These are phyloP conservation scores for Diadophis punctatus DNA, from an alignment of 2,113 vertebrate species.

Conservation along the genomic window DNA sequence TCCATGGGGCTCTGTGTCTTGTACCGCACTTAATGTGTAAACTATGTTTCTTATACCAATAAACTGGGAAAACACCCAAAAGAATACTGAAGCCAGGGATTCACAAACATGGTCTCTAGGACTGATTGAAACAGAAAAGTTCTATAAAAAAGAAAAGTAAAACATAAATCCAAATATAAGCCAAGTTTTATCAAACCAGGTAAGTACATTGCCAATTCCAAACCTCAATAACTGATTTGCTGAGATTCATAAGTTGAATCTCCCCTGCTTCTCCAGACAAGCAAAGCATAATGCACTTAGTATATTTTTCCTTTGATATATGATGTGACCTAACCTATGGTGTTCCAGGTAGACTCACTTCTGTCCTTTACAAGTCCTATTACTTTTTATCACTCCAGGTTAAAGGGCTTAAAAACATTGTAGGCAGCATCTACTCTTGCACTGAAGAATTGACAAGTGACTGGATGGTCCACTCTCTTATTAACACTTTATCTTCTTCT, in stretches of 20 bases:
- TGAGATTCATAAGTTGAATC: neutral
- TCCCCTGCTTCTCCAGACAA: neutral
- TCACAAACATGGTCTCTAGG: neutral
- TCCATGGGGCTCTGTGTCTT: neutral
- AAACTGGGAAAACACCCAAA: neutral
- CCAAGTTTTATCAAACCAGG: neutral
- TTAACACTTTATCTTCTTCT: neutral
- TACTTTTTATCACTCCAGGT: neutral
- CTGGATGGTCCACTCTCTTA: neutral
- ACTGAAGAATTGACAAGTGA: neutral
- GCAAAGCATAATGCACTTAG: neutral
- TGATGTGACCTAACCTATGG: neutral
- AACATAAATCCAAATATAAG: neutral
- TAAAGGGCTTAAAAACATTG: neutral
- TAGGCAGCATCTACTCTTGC: neutral
- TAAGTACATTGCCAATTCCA: neutral
- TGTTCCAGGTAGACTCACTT: neutral
- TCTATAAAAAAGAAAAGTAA: neutral
- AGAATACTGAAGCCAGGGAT: neutral
- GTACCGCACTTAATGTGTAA: neutral
- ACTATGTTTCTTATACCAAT: neutral
- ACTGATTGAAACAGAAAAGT: neutral
- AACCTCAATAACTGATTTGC: neutral
- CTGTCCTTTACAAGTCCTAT: neutral
- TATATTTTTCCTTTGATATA: neutral